These are phyloP conservation scores for Euglossa dilemma DNA, from an alignment of 1,140 invertebrate species.

Conservation along the genomic window DNA sequence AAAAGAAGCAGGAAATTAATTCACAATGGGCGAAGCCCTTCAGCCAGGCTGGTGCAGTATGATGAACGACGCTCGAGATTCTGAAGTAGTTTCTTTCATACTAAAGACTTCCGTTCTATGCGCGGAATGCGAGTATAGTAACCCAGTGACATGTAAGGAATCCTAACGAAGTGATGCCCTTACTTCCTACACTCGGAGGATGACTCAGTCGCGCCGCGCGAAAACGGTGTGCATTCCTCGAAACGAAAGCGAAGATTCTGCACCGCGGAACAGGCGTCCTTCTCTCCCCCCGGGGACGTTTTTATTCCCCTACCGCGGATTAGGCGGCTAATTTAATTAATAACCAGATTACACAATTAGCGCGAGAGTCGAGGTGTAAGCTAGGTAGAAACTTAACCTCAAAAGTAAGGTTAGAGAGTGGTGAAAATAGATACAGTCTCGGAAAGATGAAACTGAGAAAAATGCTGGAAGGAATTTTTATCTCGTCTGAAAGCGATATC, in stretches of 20 bases:
- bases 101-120: slow-evolving; percentile 55
- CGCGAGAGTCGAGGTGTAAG: no score
- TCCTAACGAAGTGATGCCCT: slow-evolving; percentile 54
- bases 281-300: no score
- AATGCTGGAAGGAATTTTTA: no score
- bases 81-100: slow-evolving; percentile 57
- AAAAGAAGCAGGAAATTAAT: slow-evolving; percentile 42
- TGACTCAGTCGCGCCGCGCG: slow-evolving; percentile 27
- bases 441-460: no score
- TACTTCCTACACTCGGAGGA: slow-evolving; percentile 42
- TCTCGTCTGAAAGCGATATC: no score
- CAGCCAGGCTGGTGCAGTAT: slow-evolving; percentile 13
- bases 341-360: no score
- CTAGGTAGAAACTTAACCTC: no score
- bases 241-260: not conserved
- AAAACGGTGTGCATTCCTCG: not conserved
- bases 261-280: no score
- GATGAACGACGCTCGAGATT: slow-evolving; percentile 42
- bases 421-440: no score
- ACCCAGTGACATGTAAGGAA: slow-evolving; percentile 60
- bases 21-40: slow-evolving; percentile 30
- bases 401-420: no score
- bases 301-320: no score
- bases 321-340: no score
- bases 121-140: slow-evolving; percentile 58